A percentile compares a stretch with the other conserved stretches of the same genome.
These are phyloP conservation scores for Rhynchophorus ferrugineus DNA, from an alignment of 1,140 invertebrate species.

Conservation along the genomic window DNA sequence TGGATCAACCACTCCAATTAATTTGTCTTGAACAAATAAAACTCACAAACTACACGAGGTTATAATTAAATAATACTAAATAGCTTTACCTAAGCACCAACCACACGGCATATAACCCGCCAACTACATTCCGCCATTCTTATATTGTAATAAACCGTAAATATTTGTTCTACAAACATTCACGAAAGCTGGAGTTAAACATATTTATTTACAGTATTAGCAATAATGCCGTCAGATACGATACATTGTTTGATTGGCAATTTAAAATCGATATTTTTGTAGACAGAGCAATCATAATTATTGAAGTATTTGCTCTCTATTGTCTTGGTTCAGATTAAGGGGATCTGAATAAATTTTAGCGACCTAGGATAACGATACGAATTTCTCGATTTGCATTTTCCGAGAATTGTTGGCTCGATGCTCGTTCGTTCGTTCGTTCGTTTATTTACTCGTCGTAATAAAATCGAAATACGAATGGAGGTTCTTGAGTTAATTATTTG, in stretches of 20 bases:
- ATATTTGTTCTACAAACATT: slow-evolving; percentile 20
- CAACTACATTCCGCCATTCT: slow-evolving; percentile 14
- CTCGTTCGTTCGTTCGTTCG: too few species aligned
- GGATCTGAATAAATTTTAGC: slow-evolving; percentile 3
- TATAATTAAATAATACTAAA: background rate
- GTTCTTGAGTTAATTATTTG: too few species aligned
- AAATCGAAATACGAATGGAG: too few species aligned
- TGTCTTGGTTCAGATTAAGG: slow-evolving; percentile 4
- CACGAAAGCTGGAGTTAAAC: slow-evolving; percentile 15
- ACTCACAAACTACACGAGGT: background rate
- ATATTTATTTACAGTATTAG: slow-evolving; percentile 22
- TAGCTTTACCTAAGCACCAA: slow-evolving; percentile 6
- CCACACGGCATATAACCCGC: slow-evolving; percentile 11
- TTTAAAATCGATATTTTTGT: slow-evolving; percentile 19
- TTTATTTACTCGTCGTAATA: too few species aligned
- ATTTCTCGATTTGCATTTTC: too few species aligned
- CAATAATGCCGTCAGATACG: slow-evolving; percentile 15
- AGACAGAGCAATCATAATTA: slow-evolving; percentile 18
- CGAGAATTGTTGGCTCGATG: too few species aligned
- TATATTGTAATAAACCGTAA: slow-evolving; percentile 13
- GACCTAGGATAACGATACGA: slow-evolving; percentile 8
- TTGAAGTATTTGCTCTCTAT: slow-evolving; percentile 5
- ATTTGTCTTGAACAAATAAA: slow-evolving; percentile 1
- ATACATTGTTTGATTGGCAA: slow-evolving; percentile 12
- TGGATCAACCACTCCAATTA: background rate